These are phyloP conservation scores for Hedychridium roseum DNA, from an alignment of 2,888 invertebrate species.

Conservation along the genomic window DNA sequence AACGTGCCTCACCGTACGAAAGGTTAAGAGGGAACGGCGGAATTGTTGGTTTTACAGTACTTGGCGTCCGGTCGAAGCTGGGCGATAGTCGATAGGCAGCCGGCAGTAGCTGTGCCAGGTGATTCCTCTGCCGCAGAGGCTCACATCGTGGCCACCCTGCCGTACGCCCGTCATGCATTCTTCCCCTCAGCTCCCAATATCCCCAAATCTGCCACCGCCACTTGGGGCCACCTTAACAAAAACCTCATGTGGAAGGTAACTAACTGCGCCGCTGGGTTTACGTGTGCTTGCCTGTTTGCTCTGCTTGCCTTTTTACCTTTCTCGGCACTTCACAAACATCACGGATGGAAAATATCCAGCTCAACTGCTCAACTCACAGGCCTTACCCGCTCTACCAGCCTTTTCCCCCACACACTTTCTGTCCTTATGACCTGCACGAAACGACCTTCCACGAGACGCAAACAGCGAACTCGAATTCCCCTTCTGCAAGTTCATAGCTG, in stretches of 20 bases:
- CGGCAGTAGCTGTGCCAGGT: constrained; percentile 52
- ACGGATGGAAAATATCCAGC: too few species aligned
- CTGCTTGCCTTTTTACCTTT: too few species aligned
- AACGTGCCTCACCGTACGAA: too few species aligned
- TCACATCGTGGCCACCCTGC: constrained; percentile 60
- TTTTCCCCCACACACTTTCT: too few species aligned
- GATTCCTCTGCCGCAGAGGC: constrained; percentile 60
- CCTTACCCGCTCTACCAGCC: too few species aligned
- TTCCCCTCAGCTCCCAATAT: constrained; percentile 66
- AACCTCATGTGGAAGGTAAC: constrained; percentile 73
- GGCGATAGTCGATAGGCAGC: constrained; percentile 61
- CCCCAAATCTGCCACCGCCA: constrained; percentile 70
- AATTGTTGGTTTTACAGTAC: constrained; percentile 58
- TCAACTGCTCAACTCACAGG: too few species aligned
- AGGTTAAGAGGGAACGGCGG: constrained; percentile 41
- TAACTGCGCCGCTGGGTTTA: constrained; percentile 52
- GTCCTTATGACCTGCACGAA: too few species aligned
- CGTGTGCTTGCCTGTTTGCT: too few species aligned
- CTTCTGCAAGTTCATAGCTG: too few species aligned
- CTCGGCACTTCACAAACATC: too few species aligned
- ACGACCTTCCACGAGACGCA: too few species aligned
- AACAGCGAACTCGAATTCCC: too few species aligned
- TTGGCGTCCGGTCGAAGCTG: constrained; percentile 62
- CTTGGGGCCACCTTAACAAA: constrained; percentile 72
- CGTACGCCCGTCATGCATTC: constrained; percentile 61